Percentiles rank a stretch among this genome's conserved stretches.
phyloP scores from a whole-genome alignment of 1,140 invertebrate genomes.

The Gonatopus flavifemur region DNA sequence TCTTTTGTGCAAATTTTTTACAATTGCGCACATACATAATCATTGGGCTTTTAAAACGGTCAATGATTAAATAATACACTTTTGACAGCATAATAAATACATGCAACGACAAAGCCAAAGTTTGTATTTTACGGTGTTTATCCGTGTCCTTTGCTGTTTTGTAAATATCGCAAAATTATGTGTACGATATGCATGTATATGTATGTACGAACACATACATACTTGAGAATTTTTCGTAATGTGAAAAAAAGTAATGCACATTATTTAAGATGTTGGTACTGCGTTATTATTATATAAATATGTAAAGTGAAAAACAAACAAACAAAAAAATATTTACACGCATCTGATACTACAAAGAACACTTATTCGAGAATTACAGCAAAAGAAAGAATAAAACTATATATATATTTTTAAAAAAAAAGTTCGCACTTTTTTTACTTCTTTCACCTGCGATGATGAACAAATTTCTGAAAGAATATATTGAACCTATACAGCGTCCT shows the following conservation, averaged over 20 bases:
- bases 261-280: constrained; percentile 23
- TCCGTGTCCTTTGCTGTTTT: constrained; percentile 23
- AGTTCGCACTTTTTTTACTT: constrained; percentile 13
- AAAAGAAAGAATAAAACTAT: constrained; percentile 41
- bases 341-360: constrained; percentile 30
- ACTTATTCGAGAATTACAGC: constrained; percentile 33
- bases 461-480: background rate
- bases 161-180: constrained; percentile 34
- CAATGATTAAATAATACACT: constrained; percentile 22
- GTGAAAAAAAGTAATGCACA: constrained; percentile 15
- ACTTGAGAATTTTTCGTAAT: constrained; percentile 14
- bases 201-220: constrained; percentile 5
- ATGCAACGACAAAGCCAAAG: constrained; percentile 33
- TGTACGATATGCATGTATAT: constrained; percentile 18
- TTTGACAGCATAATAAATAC: constrained; percentile 22
- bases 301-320: constrained; percentile 23
- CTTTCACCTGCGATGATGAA: constrained; percentile 1
- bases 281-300: constrained; percentile 35
- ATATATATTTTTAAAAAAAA: constrained; percentile 48
- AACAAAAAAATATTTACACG: constrained; percentile 27
- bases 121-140: constrained; percentile 28
- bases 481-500: too few species aligned
- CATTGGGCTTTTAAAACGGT: constrained; percentile 17
- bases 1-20: constrained; percentile 16
- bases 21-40: constrained; percentile 15